A percentile compares a stretch with the other conserved stretches of the same genome.
These are phyloP conservation scores for Luperina testacea DNA, from an alignment of 2,888 invertebrate genomes.

Conservation along the genomic window DNA sequence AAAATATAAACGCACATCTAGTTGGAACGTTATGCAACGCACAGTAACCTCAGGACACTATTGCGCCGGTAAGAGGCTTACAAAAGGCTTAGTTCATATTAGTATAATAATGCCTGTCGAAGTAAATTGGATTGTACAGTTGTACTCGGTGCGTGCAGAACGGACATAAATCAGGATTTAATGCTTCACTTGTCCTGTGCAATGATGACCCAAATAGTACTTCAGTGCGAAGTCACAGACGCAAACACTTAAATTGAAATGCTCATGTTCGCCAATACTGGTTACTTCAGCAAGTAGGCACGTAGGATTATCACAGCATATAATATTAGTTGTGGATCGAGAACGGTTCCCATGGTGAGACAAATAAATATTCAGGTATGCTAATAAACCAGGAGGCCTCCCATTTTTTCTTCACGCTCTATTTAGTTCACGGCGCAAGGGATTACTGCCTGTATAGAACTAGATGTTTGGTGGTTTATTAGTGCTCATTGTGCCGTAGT, in stretches of 20 bases:
- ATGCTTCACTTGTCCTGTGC: slow-evolving; percentile 69
- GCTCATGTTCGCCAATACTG: slow-evolving; percentile 44
- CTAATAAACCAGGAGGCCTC: slow-evolving; percentile 41
- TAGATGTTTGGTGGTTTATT: slow-evolving; percentile 45
- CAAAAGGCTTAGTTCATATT: slow-evolving; percentile 62
- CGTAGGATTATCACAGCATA: slow-evolving; percentile 15
- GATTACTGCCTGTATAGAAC: slow-evolving; percentile 15
- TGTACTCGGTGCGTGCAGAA: slow-evolving; percentile 64
- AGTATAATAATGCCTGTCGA: slow-evolving; percentile 59
- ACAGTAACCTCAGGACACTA: slow-evolving; percentile 52
- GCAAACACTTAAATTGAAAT: slow-evolving; percentile 48
- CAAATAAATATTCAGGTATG: slow-evolving; percentile 56
- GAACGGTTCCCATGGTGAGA: slow-evolving; percentile 43
- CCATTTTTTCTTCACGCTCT: slow-evolving; percentile 50
- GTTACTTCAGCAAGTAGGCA: slow-evolving; percentile 24
- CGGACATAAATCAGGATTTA: slow-evolving; percentile 72
- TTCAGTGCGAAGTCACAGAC: slow-evolving; percentile 41
- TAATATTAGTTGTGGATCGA: slow-evolving; percentile 4
- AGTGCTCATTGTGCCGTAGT: slow-evolving; percentile 14
- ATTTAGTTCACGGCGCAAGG: slow-evolving; percentile 34
- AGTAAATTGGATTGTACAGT: slow-evolving; percentile 73
- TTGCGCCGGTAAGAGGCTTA: slow-evolving; percentile 60
- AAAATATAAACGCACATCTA: slow-evolving; percentile 14
- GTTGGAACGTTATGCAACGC: slow-evolving; percentile 31
- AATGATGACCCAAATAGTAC: slow-evolving; percentile 66